Base-by-base conservation (phyloP, 2,888 invertebrate species). In the Cheilosia grossa region DNA sequence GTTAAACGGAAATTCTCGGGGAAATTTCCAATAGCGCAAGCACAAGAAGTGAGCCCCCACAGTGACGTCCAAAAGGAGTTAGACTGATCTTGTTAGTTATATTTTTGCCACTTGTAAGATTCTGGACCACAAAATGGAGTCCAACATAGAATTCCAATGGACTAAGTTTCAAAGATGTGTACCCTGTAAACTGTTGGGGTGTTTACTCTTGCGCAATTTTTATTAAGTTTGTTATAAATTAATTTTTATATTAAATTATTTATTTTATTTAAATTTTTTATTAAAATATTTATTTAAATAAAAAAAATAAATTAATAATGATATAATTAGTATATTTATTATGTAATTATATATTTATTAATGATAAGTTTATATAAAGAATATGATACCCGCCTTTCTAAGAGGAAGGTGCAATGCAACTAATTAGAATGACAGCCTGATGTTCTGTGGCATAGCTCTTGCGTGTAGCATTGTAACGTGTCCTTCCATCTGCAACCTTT, bases 311-410 rank as follows among this genome's bases (percentile, higher is more conserved):
- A 92, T 83, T 72, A 92, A 94, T 93, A 93, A 93, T 94, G 93
- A 93, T 94, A 92, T 91, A 93, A 93, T 94, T 93, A 94, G 93
- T 93, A 93, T 93, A 90, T 89, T 89, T 89, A 33, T 88, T 88
- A 90, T 89, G 88, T 81, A 85, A 88, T 88, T 53, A 64, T 82
- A 82, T 87, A 88, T 88, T 88, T 88, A 85, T 88, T 85, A 83
- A 88, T 89, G 89, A 88, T 49, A 93, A 89, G 89, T 93, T 92
- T 92, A 89, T 89, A 10, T 33, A 33, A 33, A 33, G 33, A 33
- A 33, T 33, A 66, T 75, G 59, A 70, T 54, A 40, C 33, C 10
- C 47, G 13, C 59, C 63, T 42, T 27, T 21, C 30, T 24, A 10
- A 9, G 21, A 40, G 56, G 47, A 47, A 37, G 44, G 54, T 42